Percentiles rank a stretch among this genome's conserved stretches.
Conservation (phyloP, 2,888 invertebrate species). For the Cordilura impudica region DNA sequence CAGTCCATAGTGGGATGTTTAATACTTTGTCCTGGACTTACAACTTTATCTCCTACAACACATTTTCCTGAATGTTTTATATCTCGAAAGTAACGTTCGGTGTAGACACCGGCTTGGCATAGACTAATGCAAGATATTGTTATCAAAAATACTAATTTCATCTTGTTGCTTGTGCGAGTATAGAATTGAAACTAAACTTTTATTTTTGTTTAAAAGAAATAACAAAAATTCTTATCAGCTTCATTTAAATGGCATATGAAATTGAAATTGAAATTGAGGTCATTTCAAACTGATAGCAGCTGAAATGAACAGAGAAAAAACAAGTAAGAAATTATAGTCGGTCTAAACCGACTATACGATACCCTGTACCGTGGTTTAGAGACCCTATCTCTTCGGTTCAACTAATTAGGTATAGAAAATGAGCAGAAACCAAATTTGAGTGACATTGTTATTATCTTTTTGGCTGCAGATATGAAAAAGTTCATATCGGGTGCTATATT, state of each 20-base stretch:
- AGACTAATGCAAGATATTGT: not conserved
- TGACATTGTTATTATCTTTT: too few species aligned
- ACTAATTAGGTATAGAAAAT: too few species aligned
- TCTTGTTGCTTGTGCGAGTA: not conserved
- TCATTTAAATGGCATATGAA: not conserved
- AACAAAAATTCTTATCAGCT: not conserved
- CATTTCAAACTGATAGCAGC: slow-evolving; percentile 1
- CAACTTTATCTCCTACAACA: slow-evolving; percentile 38
- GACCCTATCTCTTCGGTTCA: too few species aligned
- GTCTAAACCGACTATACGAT: too few species aligned
- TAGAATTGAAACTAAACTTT: not conserved
- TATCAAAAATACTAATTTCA: slow-evolving; percentile 25
- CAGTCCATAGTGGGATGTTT: slow-evolving; percentile 60
- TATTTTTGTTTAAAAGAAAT: not conserved
- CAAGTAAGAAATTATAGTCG: too few species aligned
- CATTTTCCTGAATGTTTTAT: slow-evolving; percentile 59
- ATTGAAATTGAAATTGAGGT: slow-evolving; percentile 7
- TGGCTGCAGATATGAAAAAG: too few species aligned
- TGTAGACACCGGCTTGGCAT: slow-evolving; percentile 44
- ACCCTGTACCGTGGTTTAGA: too few species aligned
- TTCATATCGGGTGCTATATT: too few species aligned
- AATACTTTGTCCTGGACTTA: slow-evolving; percentile 58
- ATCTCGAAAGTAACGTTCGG: slow-evolving; percentile 44
- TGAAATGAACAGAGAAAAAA: not conserved
- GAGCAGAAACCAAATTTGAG: too few species aligned